Evolutionary conservation across 2,888 invertebrate genomes (phyloP), one percentile per base, ranked within the genome.

Genomic region (Orthosia gothica): DNA sequence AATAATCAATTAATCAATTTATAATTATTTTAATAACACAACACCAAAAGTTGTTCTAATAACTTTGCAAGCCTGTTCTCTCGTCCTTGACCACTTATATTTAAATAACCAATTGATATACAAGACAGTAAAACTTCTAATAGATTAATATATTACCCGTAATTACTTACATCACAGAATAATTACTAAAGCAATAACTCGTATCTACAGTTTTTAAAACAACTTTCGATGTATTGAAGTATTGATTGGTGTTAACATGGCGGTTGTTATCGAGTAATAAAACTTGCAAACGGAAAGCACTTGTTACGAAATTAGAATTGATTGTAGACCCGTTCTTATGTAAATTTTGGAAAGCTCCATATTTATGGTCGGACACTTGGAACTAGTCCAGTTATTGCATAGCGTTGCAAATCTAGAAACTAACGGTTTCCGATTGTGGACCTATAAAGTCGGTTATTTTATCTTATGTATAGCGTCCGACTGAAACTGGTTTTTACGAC

Each of bases 331-430:
- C 55, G 79, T 72, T 84, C 66, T 87, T 87, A 89, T 87, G 83
- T 81, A 89, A 89, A 89, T 89, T 78, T 81, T 85, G 75, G 88
- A 88, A 87, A 87, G 82, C 82, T 77, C 66, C 65, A 81, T 84
- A 86, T 86, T 86, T 89, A 89, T 81, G 54, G 84, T 12, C 72
- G 70, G 85, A 83, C 83, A 85, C 78, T 87, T 82, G 47, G 57
- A 82, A 83, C 82, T 87, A 82, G 87, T 83, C 79, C 79, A 89
- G 85, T 77, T 81, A 85, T 86, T 86, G 83, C 85, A 83, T 86
- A 81, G 86, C 79, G 68, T 74, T 76, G 81, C 68, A 77, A 79
- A 86, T 86, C 79, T 84, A 83, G 79, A 72, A 70, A 76, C 70
- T 79, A 81, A 82, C 83, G 76, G 76, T 76, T n/a, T 63, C 55